phyloP scores from a whole-genome alignment of 2,888 invertebrate genomes.

The Pachliopta kotzebuea region DNA sequence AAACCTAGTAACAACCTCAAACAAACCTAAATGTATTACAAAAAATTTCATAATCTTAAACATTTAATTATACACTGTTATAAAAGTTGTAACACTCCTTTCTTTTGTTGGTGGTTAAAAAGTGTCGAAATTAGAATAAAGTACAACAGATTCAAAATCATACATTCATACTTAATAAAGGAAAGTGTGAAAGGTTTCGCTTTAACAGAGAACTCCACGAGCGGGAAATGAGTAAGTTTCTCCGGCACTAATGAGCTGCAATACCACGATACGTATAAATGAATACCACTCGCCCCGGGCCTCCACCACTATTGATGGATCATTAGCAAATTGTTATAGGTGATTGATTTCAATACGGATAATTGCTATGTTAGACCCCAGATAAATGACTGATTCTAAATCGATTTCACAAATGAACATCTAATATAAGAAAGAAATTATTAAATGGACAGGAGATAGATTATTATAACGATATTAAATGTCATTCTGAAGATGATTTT shows the following conservation, averaged over 20 bases:
- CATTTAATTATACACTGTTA: too few relatives aligned
- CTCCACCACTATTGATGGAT: constrained; percentile 34
- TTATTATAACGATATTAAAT: not conserved
- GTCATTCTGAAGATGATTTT: not conserved
- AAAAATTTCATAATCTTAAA: too few relatives aligned
- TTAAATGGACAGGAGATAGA: not conserved
- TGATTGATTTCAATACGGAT: constrained; percentile 41
- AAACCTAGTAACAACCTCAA: too few relatives aligned
- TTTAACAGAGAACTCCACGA: constrained; percentile 32
- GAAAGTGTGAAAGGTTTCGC: constrained; percentile 33
- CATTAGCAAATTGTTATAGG: constrained; percentile 47
- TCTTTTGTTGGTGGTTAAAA: too few relatives aligned
- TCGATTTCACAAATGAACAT: constrained; percentile 14
- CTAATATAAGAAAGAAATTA: not conserved
- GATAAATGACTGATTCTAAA: constrained; percentile 3
- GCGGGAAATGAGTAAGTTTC: constrained; percentile 56
- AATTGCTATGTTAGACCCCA: constrained; percentile 19
- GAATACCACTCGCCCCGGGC: constrained; percentile 40
- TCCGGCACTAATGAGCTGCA: constrained; percentile 56
- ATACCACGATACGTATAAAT: constrained; percentile 39
- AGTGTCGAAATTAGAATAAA: too few relatives aligned
- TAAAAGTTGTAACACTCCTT: too few relatives aligned
- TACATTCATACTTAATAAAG: not conserved
- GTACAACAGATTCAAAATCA: not conserved
- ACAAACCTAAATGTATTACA: too few relatives aligned